These are phyloP conservation scores for Tyria jacobaeae DNA, from an alignment of 2,888 invertebrate species.

Conservation along the genomic window DNA sequence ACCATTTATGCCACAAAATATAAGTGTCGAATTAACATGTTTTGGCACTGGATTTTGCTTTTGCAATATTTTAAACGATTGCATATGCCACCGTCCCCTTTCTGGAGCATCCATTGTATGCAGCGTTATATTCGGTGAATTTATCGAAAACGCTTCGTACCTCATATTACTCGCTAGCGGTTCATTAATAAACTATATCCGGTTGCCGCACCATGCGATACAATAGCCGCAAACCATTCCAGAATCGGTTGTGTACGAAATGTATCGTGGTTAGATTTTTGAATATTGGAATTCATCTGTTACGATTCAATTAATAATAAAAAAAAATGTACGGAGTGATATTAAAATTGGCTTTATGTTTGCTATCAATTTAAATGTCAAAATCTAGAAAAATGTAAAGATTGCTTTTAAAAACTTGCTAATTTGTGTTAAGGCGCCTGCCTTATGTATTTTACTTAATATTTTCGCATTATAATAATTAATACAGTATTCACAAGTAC, in stretches of 20 bases:
- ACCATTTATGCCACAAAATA: conserved; percentile 59
- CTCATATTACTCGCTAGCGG: conserved; percentile 72
- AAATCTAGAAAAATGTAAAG: too few relatives aligned
- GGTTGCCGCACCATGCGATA: conserved; percentile 64
- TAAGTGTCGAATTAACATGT: conserved; percentile 73
- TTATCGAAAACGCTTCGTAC: conserved; percentile 69
- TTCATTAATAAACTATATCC: conserved; percentile 79
- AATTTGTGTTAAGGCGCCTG: too few relatives aligned
- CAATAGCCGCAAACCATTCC: conserved; percentile 68
- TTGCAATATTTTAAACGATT: conserved; percentile 73
- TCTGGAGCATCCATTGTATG: conserved; percentile 69
- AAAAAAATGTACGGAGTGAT: too few relatives aligned
- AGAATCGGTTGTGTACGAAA: conserved; percentile 64
- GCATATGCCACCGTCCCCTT: conserved; percentile 60
- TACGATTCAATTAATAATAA: conserved; percentile 43
- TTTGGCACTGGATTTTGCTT: conserved; percentile 71
- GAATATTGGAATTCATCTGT: conserved; percentile 49
- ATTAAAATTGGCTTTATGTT: too few relatives aligned
- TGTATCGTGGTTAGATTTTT: conserved; percentile 70
- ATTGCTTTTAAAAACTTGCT: too few relatives aligned
- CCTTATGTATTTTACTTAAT: too few relatives aligned
- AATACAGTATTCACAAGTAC: too few relatives aligned
- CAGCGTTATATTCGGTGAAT: conserved; percentile 66
- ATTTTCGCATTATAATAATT: too few relatives aligned
- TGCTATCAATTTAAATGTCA: too few relatives aligned